A percentile compares a stretch with the other conserved stretches of the same genome.
phyloP scores from a whole-genome alignment of 2,888 invertebrate genomes.

The Zootermopsis nevadensis region DNA sequence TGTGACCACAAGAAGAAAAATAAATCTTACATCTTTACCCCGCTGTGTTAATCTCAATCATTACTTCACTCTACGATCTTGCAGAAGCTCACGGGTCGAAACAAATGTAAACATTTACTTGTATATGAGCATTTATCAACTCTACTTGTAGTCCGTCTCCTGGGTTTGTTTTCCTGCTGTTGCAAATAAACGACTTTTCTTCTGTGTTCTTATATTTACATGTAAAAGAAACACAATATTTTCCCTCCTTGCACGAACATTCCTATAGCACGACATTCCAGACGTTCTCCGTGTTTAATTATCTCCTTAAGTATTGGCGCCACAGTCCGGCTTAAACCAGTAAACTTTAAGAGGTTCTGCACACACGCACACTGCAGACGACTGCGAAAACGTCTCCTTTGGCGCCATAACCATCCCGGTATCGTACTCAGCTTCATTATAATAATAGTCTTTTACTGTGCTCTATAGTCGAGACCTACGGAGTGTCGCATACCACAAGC shows the following conservation, averaged over 20 bases:
- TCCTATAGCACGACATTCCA: background rate
- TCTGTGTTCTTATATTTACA: background rate
- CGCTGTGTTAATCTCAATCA: too few species aligned
- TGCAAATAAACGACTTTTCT: too few species aligned
- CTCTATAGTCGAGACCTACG: background rate
- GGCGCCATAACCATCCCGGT: background rate
- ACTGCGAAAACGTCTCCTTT: background rate
- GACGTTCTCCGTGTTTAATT: background rate
- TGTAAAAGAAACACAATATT: background rate
- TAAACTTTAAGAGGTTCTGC: background rate
- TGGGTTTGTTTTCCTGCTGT: too few species aligned
- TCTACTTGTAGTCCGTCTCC: too few species aligned
- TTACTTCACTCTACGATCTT: too few species aligned
- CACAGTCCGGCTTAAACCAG: background rate
- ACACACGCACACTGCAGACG: background rate
- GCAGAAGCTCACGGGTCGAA: too few species aligned
- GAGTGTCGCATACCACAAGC: too few species aligned
- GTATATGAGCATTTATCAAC: too few species aligned
- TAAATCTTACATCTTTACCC: too few species aligned
- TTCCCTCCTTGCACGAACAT: background rate
- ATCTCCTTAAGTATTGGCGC: background rate
- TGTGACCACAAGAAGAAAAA: too few species aligned
- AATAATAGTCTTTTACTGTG: conserved; percentile 10
- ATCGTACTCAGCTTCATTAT: background rate
- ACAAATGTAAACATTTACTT: too few species aligned